Evolutionary conservation across 2,888 invertebrate genomes (phyloP).

Genomic region (Blastobasis adustella): DNA sequence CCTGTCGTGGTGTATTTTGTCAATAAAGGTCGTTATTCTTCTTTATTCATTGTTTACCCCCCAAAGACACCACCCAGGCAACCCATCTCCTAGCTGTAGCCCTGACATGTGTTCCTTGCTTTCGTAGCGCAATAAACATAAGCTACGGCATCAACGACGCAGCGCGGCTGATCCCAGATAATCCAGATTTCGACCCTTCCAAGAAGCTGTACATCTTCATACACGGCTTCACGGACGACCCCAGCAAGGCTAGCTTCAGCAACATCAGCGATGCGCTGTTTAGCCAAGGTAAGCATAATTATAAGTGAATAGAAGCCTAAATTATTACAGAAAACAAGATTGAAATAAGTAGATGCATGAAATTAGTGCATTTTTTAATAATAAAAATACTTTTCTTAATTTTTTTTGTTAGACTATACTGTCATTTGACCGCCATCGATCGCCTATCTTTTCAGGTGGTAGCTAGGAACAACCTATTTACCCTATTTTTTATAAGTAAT

Average conservation of each 20-base stretch:
- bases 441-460: too few relatives aligned
- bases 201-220: slow-evolving; percentile 42
- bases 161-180: slow-evolving; percentile 22
- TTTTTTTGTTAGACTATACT: background rate
- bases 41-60: too few relatives aligned
- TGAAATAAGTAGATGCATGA: background rate
- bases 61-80: too few relatives aligned
- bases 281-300: slow-evolving; percentile 4
- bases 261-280: slow-evolving; percentile 31
- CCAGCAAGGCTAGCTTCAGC: slow-evolving; percentile 33
- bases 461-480: too few relatives aligned
- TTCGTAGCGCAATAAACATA: slow-evolving; percentile 8
- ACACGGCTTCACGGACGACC: slow-evolving; percentile 59
- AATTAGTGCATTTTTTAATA: too few relatives aligned
- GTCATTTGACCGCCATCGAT: too few relatives aligned
- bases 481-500: too few relatives aligned
- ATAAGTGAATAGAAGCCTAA: background rate
- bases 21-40: background rate
- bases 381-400: too few relatives aligned
- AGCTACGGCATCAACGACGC: slow-evolving; percentile 36
- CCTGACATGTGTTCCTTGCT: too few relatives aligned
- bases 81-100: too few relatives aligned
- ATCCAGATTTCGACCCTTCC: slow-evolving; percentile 21
- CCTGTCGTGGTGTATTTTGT: background rate
- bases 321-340: background rate